phyloP scores from a whole-genome alignment of 2,797 vertebrate genomes.

The Nasua narica region DNA sequence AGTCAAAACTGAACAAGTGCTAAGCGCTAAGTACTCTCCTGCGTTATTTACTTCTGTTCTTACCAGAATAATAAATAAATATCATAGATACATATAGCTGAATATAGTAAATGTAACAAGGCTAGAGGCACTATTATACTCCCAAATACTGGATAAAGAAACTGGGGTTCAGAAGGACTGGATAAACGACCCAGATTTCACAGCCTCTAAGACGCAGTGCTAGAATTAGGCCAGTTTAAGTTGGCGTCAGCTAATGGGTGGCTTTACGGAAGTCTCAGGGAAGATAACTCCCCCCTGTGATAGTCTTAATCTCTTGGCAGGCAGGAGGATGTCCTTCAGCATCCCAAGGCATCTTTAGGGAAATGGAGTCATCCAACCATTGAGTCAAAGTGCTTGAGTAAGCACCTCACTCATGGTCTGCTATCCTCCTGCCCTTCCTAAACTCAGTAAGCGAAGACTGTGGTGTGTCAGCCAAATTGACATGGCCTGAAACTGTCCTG shows the following conservation, averaged over 20 bases:
- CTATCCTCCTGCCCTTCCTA: not conserved
- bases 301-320: not conserved
- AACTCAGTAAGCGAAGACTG: not conserved
- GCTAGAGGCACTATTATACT: not conserved
- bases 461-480: not conserved
- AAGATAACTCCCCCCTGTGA: not conserved
- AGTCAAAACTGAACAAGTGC: not conserved
- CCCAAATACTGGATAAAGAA: not conserved
- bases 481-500: not conserved
- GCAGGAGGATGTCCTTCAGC: not conserved
- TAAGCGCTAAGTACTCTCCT: not conserved
- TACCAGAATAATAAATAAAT: not conserved
- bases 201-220: not conserved
- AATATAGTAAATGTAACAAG: not conserved
- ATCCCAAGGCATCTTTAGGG: not conserved
- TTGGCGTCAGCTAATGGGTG: not conserved
- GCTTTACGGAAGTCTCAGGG: not conserved
- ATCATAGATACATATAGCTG: no score
- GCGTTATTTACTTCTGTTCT: not conserved
- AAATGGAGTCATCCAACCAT: not conserved
- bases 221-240: not conserved
- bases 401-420: not conserved
- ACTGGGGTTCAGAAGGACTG: not conserved
- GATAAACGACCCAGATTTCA: not conserved
- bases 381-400: not conserved